Evolutionary conservation across 2,888 invertebrate genomes (phyloP).

Genomic region (Ethmia dodecea): DNA sequence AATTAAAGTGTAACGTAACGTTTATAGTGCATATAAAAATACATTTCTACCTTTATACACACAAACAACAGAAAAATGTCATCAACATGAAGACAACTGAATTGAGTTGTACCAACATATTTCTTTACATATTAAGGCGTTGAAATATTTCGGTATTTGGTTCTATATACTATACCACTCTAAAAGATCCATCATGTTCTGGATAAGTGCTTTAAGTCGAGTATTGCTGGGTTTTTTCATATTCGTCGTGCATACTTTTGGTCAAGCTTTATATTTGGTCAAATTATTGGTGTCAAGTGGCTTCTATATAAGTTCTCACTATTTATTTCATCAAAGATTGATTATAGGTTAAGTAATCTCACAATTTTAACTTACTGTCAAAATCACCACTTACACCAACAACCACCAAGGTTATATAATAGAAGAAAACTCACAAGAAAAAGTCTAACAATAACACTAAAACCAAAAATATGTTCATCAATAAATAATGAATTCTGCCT

Average conservation of each 20-base stretch:
- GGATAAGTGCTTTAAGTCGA: conserved; percentile 26
- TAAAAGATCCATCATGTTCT: conserved; percentile 29
- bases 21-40: no score
- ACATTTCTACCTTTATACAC: no score
- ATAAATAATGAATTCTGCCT: no score
- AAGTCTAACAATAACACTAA: no score
- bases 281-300: conserved; percentile 33
- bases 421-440: no score
- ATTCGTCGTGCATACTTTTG: conserved; percentile 32
- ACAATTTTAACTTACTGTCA: no score
- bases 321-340: no score
- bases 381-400: no score
- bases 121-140: conserved; percentile 31
- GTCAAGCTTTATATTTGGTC: conserved; percentile 36
- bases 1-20: no score
- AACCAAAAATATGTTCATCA: no score
- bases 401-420: no score
- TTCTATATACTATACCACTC: conserved; percentile 37
- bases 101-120: conserved; percentile 31
- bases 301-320: conserved; percentile 44
- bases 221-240: conserved; percentile 27
- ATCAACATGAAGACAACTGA: background rate
- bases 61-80: background rate
- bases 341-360: no score
- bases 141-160: conserved; percentile 40